Conservation (phyloP, 1,140 invertebrate genomes). For the Popillia japonica region DNA sequence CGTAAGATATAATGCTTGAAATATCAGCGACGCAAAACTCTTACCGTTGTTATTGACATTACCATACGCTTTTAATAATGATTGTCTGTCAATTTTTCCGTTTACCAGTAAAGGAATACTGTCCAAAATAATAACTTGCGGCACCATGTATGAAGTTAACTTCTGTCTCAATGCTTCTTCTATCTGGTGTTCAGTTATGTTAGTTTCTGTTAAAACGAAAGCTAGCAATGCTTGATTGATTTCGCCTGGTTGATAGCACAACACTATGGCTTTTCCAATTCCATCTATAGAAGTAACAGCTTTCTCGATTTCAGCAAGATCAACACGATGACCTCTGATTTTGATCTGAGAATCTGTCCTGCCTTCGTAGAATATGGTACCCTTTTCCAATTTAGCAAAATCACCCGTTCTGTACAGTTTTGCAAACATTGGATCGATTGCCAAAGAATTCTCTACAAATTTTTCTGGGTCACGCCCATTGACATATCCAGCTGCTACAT, state of each 20-base stretch:
- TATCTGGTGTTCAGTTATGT: slow-evolving; percentile 69
- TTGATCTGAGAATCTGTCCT: slow-evolving; percentile 88
- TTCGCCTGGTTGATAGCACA: slow-evolving; percentile 81
- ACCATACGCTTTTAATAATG: slow-evolving; percentile 76
- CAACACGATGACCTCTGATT: slow-evolving; percentile 84
- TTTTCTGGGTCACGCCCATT: slow-evolving; percentile 74
- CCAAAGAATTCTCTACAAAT: slow-evolving; percentile 77
- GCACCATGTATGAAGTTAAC: slow-evolving; percentile 79
- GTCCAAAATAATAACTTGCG: slow-evolving; percentile 77
- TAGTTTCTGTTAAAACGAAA: slow-evolving; percentile 70
- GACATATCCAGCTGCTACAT: slow-evolving; percentile 82
- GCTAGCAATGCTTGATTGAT: slow-evolving; percentile 76
- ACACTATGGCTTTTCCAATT: slow-evolving; percentile 74
- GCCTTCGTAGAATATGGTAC: slow-evolving; percentile 78
- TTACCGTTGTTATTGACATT: slow-evolving; percentile 68
- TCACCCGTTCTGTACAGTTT: slow-evolving; percentile 83
- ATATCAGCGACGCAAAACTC: neutral
- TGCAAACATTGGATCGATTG: slow-evolving; percentile 65
- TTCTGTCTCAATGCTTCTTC: slow-evolving; percentile 69
- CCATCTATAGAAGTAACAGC: slow-evolving; percentile 66
- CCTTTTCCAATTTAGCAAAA: slow-evolving; percentile 78
- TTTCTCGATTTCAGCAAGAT: slow-evolving; percentile 83
- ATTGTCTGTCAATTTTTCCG: slow-evolving; percentile 85
- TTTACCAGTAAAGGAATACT: slow-evolving; percentile 81
- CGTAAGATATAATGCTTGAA: neutral